Evolutionary conservation across 2,888 invertebrate genomes (phyloP), one percentile per base, ranked within the genome.

Genomic region (Gastracanthus pulcherrimus): DNA sequence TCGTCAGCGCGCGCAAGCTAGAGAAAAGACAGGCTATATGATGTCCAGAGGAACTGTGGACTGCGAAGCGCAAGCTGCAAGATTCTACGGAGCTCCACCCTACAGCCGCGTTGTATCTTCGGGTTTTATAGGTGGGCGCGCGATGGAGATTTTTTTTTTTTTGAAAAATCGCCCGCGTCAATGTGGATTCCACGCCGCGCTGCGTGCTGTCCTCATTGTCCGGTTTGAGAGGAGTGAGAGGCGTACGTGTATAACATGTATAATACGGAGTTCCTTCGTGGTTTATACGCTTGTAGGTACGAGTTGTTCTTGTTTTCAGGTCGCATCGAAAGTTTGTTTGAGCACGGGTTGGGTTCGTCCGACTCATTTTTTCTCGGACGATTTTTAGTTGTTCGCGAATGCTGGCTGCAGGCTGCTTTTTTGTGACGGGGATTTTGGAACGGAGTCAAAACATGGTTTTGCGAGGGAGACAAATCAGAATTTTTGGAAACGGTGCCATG

Each of bases 281-380:
- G n/a, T n/a, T n/a, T n/a, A n/a, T n/a, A n/a, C n/a, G n/a, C n/a
- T n/a, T n/a, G n/a, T n/a, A n/a, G n/a, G n/a, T n/a, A n/a, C n/a
- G n/a, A n/a, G n/a, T n/a, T n/a, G n/a, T n/a, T n/a, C n/a, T n/a
- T n/a, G n/a, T n/a, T n/a, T n/a, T n/a, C n/a, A n/a, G n/a, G n/a
- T n/a, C n/a, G n/a, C n/a, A n/a, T n/a, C n/a, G n/a, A n/a, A n/a
- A n/a, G n/a, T n/a, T n/a, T n/a, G n/a, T n/a, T n/a, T n/a, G n/a
- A n/a, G n/a, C 19, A 29, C 19, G 11, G 34, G 34, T 13, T 34
- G 62, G 78, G 62, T 41, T 81, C 62, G 31, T 51, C 29, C 41
- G 71, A 51, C 60, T 70, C 74, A 64, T 80, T 70, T 62, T 69
- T 67, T 67, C 34, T 64, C 58, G 45, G 3, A 16, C 45, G 45